These are phyloP conservation scores for Anhinga rufa DNA, from an alignment of 2,113 vertebrate species.

Conservation along the genomic window DNA sequence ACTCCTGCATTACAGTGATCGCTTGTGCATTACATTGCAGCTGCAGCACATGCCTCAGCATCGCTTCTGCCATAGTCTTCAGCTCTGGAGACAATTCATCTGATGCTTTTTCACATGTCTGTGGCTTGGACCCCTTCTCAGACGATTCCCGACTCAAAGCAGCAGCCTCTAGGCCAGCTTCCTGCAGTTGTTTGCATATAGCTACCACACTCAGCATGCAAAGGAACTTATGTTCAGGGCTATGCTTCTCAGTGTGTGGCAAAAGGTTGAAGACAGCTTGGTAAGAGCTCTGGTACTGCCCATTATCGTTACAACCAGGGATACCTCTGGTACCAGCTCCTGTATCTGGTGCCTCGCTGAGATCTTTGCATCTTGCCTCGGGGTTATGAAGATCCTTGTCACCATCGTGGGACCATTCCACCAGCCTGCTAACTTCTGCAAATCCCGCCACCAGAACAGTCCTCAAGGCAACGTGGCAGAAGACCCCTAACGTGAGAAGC, in stretches of 20 bases:
- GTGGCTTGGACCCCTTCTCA: background rate
- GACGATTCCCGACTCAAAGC: background rate
- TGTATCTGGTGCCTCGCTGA: background rate
- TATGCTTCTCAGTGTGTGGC: conserved; percentile 78
- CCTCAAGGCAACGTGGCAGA: conserved; percentile 86
- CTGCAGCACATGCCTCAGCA: conserved; percentile 88
- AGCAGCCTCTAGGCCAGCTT: conserved; percentile 24
- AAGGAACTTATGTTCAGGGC: conserved; percentile 79
- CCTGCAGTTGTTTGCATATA: conserved; percentile 73
- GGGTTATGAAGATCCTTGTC: background rate
- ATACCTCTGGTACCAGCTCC: background rate
- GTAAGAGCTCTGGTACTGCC: conserved; percentile 75
- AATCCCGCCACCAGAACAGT: conserved; percentile 79
- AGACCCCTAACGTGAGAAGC: conserved; percentile 79
- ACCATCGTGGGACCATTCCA: background rate
- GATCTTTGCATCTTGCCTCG: background rate
- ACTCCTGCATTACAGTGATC: conserved; percentile 70
- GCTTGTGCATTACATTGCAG: conserved; percentile 92
- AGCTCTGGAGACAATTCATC: conserved; percentile 41
- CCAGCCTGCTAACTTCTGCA: conserved; percentile 52
- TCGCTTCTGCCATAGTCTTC: conserved; percentile 77
- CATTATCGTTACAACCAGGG: conserved; percentile 41
- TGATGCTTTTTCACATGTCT: background rate
- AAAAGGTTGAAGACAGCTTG: conserved; percentile 79
- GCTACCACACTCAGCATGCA: conserved; percentile 76